Evolutionary conservation across 2,113 vertebrate species (phyloP).

Genomic region (Setophaga coronata): DNA sequence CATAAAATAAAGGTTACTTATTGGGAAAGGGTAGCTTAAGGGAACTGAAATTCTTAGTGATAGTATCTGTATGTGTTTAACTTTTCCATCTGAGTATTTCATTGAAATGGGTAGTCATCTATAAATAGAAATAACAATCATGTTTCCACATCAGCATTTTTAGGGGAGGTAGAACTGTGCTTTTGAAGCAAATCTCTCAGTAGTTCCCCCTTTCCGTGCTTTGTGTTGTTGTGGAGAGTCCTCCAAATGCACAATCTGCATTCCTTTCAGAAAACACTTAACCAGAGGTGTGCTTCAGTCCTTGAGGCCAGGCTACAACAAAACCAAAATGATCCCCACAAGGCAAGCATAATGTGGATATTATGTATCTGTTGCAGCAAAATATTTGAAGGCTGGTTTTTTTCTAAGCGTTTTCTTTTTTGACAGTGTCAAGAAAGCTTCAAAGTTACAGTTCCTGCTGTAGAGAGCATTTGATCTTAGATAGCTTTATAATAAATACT

Average conservation of each 20-base stretch:
- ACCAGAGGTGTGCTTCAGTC: neutral
- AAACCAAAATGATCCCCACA: neutral
- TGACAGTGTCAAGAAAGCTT: neutral
- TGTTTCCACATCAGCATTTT: neutral
- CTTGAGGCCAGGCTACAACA: neutral
- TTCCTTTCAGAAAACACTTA: neutral
- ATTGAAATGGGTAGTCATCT: neutral
- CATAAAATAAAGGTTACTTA: neutral
- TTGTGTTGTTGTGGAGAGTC: neutral
- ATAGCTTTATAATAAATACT: neutral
- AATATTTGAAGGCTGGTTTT: neutral
- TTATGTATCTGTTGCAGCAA: accelerated
- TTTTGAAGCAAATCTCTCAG: neutral
- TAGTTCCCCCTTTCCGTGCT: neutral
- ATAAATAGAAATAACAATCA: neutral
- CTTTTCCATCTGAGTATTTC: neutral
- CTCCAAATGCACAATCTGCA: neutral
- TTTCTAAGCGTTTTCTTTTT: neutral
- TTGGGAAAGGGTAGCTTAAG: neutral
- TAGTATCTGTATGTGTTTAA: neutral
- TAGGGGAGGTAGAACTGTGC: neutral
- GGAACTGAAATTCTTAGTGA: neutral
- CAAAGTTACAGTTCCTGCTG: neutral
- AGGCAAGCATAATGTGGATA: neutral
- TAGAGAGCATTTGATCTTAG: neutral